Base-by-base conservation (phyloP, 2,113 vertebrate species). In the Machaerirhynchus nigripectus region DNA sequence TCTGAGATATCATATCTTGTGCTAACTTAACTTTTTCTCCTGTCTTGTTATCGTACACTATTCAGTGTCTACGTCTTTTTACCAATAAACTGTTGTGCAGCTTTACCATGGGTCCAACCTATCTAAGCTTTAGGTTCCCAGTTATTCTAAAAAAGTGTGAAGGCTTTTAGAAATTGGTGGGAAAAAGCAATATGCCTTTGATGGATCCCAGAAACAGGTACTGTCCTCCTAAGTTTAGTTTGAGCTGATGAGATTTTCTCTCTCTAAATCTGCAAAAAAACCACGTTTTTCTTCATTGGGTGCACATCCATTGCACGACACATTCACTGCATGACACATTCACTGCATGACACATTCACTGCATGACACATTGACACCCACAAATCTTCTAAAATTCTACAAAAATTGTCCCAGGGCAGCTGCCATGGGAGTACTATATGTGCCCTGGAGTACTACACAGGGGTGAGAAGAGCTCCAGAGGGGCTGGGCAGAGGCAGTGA, bases 391-490 rank as follows among this genome's bases (percentile, higher is more conserved):
- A 44, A 63, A 84, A 47, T 63, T 68, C 33, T 46, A 31, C 42
- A 37, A 30, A 30, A 59, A 39, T 1, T 4, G 1, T 8, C 22
- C 6, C 28, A 20, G 5, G 4, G 24, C 0, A 3, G 6, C 7
- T 69, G 16, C 47, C 7, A 18, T 26, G 35, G 17, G 17, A 42
- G 11, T 21, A 8, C 13, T 35, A 3, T 17, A 6, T 35, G 16
- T 35, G 9, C 11, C 31, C 16, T 50, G 37, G 23, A 9, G 10
- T 31, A 18, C 7, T 59, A 5, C 12, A 7, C 8, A 5, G 44
- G 18, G 3, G 4, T n/a, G 4, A 5, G 23, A 20, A 40, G 13
- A 31, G 7, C 5, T 26, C 20, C 21, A 20, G 27, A 22, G 18
- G 3, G 15, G 2, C 24, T 78, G n/a, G 13, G 8, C 16, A 84